Base-by-base conservation (phyloP, 2,797 vertebrate genomes). In the Pseudochirops corinnae region DNA sequence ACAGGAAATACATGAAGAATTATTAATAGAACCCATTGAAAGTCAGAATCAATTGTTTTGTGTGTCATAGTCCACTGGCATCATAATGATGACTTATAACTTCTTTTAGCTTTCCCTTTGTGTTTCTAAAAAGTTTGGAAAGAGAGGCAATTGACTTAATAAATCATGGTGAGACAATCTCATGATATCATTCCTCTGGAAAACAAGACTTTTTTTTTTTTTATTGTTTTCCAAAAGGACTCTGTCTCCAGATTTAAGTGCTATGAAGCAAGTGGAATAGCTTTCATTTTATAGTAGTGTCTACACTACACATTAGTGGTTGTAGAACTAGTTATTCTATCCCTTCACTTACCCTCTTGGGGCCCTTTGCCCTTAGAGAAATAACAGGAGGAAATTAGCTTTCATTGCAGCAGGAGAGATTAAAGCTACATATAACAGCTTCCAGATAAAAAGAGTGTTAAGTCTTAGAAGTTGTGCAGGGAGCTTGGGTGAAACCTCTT, bases 11-110 rank as follows among this genome's bases (percentile, higher is more conserved):
- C 56, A 97, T 95, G 96, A 97, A 94, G 0, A 82, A 91, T 97
- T 97, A 95, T 97, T 97, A 97, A 97, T 96, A 96, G 97, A 97
- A 67, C 67, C 93, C 92, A 93, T 96, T 95, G 96, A 96, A 97
- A 92, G 90, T 52, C 90, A 93, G 62, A 95, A 96, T 96, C 93
- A 87, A 60, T 95, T 97, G 95, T 96, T 96, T 94, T 96, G 95
- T 96, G 95, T 94, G 92, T 97, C 95, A 92, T 52, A 56, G n/a
- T 39, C 96, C 95, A 93, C 94, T 87, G 92, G 96, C 94, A 97
- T 96, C 94, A 94, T 94, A 60, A 92, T 93, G 74, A 97, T 96
- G 93, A 96, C 95, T 91, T 91, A 92, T 74, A 67, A 96, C 96
- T 95, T 98, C 56, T 97, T 96, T 93, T 74, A 91, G 82, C 55